Evolutionary conservation across 1,140 invertebrate genomes (phyloP), one percentile per base, ranked within the genome.

Genomic region (Scaptomyza pallida): DNA sequence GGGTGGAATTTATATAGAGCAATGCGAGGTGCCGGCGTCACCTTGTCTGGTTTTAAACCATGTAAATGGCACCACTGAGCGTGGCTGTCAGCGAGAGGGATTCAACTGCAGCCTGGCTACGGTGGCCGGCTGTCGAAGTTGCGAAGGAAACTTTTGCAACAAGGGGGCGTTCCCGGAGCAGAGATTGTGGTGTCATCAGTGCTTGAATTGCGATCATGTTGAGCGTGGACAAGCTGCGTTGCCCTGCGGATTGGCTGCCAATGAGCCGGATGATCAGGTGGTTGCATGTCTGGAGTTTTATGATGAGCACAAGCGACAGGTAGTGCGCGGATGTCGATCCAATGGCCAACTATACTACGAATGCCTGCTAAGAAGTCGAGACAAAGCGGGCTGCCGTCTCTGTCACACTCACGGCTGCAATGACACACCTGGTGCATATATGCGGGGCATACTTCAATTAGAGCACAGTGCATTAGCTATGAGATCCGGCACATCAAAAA

Each of bases 141-240:
- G 89, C 19, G 40, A 71, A 1, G 89, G 89, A 3, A 90, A 64
- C 23, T 90, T 90, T n/a, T 90, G 89, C 64, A 90, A 90, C 41
- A 78, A 65, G 5, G 83, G 80, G 8, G 47, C 75, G 2, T 89
- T 72, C 41, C 89, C 89, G 0, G 74, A 78, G 26, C 8, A 81
- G 8, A 65, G 89, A 1, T 41, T 90, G 8, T 78, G 77, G 67
- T 90, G 89, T 26, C 79, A 90, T 67, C 89, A 90, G 54, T 90
- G 89, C 26, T 19, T 3, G 1, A 70, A 74, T 10, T 79, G 81
- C 9, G 65, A 81, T 17, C 48, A 74, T 2, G 45, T 85, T 5
- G 10, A 13, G 2, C 26, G 45, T 0, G 69, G 61, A 8, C 63
- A 67, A 21, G 40, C 30, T 2, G 59, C 70, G 1, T 3, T 69